These are phyloP conservation scores for Chionoecetes opilio DNA, from an alignment of 1,140 invertebrate species.

Conservation along the genomic window DNA sequence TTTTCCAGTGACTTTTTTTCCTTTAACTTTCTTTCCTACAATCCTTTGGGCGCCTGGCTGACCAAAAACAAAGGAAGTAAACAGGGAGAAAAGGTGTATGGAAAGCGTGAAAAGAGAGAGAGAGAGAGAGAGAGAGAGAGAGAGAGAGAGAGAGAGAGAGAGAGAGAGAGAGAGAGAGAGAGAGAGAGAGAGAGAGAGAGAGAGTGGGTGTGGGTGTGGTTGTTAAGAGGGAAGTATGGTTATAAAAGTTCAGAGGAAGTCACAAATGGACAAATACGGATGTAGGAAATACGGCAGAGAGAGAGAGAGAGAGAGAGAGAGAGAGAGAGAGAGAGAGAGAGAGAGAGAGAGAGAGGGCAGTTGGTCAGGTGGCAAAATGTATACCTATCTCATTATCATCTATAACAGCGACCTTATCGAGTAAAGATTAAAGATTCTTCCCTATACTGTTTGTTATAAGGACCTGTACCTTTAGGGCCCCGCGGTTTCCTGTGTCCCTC, in stretches of 20 bases:
- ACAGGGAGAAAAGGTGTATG: background rate
- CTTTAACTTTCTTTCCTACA: too few relatives aligned
- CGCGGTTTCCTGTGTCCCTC: background rate
- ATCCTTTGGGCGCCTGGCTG: background rate
- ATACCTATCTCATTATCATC: background rate
- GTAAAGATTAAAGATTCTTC: background rate
- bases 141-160: constrained; percentile 21
- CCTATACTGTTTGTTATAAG: background rate
- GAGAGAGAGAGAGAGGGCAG: constrained; percentile 36
- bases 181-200: constrained; percentile 14
- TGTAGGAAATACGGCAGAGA: background rate
- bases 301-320: constrained; percentile 42
- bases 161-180: constrained; percentile 34
- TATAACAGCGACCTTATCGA: background rate
- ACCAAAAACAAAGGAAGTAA: background rate
- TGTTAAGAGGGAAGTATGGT: constrained; percentile 9
- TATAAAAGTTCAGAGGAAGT: background rate
- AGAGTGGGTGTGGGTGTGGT: background rate
- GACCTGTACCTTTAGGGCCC: background rate
- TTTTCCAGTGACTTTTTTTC: too few relatives aligned
- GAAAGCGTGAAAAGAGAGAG: background rate
- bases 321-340: background rate
- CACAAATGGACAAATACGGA: constrained; percentile 22
- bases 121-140: constrained; percentile 30
- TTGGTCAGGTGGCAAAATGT: background rate